These are phyloP conservation scores for Ctenopoma kingsleyae DNA, from an alignment of 2,797 vertebrate genomes.

Conservation along the genomic window DNA sequence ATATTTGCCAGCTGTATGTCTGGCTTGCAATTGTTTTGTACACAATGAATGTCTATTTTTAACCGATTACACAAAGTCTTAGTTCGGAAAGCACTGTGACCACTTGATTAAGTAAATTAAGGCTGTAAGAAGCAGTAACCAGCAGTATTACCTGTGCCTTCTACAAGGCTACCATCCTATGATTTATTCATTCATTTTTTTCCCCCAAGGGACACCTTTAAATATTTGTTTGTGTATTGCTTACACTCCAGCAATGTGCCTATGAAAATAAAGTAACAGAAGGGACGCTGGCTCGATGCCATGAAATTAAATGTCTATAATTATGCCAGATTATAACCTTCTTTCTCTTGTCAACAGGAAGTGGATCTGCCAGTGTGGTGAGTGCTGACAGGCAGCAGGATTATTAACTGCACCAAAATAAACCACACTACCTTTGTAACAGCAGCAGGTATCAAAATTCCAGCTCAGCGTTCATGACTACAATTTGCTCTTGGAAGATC, in stretches of 20 bases:
- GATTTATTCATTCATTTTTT: neutral
- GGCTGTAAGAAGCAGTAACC: neutral
- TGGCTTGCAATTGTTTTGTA: neutral
- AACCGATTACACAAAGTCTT: conserved; percentile 12
- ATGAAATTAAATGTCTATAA: neutral
- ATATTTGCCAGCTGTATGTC: no score
- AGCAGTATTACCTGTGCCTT: neutral
- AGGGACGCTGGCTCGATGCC: neutral
- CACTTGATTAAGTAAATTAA: conserved; percentile 8
- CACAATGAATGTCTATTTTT: neutral
- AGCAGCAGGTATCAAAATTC: conserved; percentile 12
- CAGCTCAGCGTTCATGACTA: neutral
- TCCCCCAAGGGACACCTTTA: neutral
- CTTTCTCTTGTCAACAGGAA: conserved; percentile 57
- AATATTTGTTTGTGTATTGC: neutral
- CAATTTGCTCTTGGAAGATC: conserved; percentile 21
- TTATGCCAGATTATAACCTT: conserved; percentile 27
- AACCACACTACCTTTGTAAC: conserved; percentile 17
- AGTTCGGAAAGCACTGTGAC: neutral
- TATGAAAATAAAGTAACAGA: neutral
- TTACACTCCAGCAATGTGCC: neutral
- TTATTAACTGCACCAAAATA: conserved; percentile 47
- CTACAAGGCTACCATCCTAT: no score
- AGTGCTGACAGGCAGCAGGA: conserved; percentile 35
- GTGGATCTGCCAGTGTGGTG: conserved; percentile 13